A percentile compares a stretch with the other conserved stretches of the same genome.
These are phyloP conservation scores for Salvator merianae DNA, from an alignment of 2,113 vertebrate genomes.

Conservation along the genomic window DNA sequence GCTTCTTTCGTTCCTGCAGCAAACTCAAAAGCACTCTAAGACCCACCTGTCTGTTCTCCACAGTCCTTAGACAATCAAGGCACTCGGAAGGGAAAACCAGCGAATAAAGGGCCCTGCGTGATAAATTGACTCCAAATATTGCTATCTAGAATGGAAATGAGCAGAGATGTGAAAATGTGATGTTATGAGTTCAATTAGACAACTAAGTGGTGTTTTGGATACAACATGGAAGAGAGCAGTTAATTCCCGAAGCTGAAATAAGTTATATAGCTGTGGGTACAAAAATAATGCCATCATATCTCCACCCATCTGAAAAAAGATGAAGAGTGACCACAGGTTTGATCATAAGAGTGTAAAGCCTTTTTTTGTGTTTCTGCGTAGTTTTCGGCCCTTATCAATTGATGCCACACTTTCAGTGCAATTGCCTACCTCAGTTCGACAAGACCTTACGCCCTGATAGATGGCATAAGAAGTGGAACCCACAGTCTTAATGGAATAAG, in stretches of 20 bases:
- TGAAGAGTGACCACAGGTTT: not conserved
- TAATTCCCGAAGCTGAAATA: not conserved
- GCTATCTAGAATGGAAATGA: not conserved
- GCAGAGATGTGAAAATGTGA: not conserved
- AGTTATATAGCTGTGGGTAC: not conserved
- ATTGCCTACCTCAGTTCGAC: too few species aligned
- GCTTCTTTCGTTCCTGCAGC: not conserved
- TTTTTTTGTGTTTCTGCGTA: too few species aligned
- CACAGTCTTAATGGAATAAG: too few species aligned
- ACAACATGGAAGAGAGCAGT: not conserved
- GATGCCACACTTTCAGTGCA: not conserved
- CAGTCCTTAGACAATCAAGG: not conserved
- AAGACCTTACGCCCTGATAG: too few species aligned
- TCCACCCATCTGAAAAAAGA: not conserved
- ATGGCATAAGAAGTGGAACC: too few species aligned
- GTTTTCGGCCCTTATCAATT: not conserved
- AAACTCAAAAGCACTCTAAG: not conserved
- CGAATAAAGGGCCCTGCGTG: not conserved
- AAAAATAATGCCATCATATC: not conserved
- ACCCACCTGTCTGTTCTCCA: not conserved
- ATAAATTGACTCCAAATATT: slow-evolving; percentile 2
- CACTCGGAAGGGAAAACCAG: not conserved
- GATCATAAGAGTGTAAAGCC: not conserved
- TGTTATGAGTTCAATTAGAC: not conserved
- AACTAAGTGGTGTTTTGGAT: not conserved